A percentile compares a stretch with the other conserved stretches of the same genome.
Evolutionary conservation across 2,113 vertebrate species (phyloP).

Genomic region (Onychorhynchus coronatus): DNA sequence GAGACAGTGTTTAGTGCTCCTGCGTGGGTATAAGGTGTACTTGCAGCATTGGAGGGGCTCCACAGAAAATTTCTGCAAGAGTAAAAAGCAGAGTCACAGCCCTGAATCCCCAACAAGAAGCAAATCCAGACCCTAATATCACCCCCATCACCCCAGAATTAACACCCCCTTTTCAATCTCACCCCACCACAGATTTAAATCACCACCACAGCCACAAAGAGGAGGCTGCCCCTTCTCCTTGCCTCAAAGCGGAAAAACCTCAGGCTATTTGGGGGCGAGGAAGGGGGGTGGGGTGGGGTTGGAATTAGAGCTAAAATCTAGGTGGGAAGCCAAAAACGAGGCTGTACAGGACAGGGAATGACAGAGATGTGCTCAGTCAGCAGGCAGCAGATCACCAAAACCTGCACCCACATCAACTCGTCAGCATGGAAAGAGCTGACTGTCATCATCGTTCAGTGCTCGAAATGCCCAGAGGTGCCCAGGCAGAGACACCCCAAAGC

Average conservation of each 20-base stretch:
- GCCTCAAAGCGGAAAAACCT: rapidly evolving
- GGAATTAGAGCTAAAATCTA: neutral
- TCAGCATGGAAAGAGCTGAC: neutral
- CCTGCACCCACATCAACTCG: neutral
- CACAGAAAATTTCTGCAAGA: neutral
- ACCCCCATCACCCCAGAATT: neutral
- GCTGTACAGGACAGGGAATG: rapidly evolving
- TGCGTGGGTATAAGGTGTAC: neutral
- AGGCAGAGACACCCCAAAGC: neutral
- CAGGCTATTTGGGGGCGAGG: neutral
- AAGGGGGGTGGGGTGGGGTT: too few relatives aligned
- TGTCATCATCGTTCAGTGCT: rapidly evolving
- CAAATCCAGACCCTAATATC: neutral
- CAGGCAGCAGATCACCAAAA: neutral
- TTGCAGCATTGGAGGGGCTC: neutral
- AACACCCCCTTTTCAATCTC: neutral
- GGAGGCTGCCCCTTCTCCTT: neutral
- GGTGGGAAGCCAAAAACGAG: neutral
- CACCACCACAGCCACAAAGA: neutral
- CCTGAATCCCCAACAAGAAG: neutral
- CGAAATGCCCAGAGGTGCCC: neutral
- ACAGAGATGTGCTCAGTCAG: neutral
- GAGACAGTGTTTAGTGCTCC: neutral
- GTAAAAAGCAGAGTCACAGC: neutral
- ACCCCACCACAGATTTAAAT: rapidly evolving